These are phyloP conservation scores for Pemphigus obesinymphae DNA, from an alignment of 1,140 invertebrate genomes.

Conservation along the genomic window DNA sequence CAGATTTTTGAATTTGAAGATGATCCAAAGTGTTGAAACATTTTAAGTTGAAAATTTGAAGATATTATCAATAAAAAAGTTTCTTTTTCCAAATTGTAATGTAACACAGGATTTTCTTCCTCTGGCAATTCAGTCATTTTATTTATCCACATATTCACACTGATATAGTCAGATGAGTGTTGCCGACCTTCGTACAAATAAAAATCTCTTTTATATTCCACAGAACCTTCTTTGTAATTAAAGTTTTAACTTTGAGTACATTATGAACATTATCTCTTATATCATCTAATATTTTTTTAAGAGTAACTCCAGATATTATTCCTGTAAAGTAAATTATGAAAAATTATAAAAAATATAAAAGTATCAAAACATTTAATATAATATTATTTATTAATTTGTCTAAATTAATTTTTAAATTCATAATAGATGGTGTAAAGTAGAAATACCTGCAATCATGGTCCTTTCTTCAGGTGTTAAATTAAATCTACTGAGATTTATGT, in stretches of 20 bases:
- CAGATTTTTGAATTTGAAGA: slow-evolving; percentile 9
- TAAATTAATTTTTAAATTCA: too few species aligned
- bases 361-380: neutral
- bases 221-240: neutral
- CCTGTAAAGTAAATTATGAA: too few species aligned
- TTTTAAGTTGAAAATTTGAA: neutral
- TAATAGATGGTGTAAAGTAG: too few species aligned
- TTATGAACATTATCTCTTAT: slow-evolving; percentile 4
- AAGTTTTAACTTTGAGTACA: neutral
- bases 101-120: neutral
- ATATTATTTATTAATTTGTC: too few species aligned
- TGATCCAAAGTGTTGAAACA: slow-evolving; percentile 21
- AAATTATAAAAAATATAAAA: too few species aligned
- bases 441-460: neutral
- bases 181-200: neutral
- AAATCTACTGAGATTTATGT: neutral
- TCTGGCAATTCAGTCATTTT: neutral
- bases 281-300: slow-evolving; percentile 7
- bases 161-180: neutral
- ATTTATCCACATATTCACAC: neutral
- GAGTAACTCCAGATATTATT: slow-evolving; percentile 4
- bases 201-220: neutral
- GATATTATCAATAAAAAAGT: neutral
- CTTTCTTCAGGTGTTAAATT: neutral
- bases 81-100: neutral